A percentile compares a stretch with the other conserved stretches of the same genome.
Conservation (phyloP, 2,888 invertebrate species). For the Trichogramma dendrolimi region DNA sequence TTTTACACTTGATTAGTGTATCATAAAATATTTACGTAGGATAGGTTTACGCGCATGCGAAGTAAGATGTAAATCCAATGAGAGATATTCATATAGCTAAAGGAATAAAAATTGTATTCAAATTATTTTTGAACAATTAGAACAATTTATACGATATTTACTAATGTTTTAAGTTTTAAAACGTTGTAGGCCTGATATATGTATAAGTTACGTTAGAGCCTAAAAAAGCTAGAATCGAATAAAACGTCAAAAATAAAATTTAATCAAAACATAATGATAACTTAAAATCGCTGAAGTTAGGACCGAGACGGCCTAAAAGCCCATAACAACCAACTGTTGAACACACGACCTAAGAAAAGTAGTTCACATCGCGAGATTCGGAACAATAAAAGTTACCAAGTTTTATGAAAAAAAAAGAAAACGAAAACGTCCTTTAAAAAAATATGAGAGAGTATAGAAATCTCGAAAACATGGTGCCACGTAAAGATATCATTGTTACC, state of each 20-base stretch:
- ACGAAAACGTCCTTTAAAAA: conserved; percentile 12
- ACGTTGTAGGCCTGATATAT: no score
- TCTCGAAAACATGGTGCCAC: conserved; percentile 41
- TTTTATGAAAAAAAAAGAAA: conserved; percentile 5
- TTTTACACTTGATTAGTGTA: neutral
- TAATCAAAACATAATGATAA: conserved; percentile 2
- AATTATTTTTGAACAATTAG: no score
- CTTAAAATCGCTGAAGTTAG: conserved; percentile 1
- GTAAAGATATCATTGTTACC: conserved; percentile 42
- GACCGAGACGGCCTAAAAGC: conserved; percentile 2
- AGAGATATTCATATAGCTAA: no score
- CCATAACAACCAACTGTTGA: neutral
- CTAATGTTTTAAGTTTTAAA: no score
- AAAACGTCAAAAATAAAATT: no score
- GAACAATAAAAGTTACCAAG: conserved; percentile 12
- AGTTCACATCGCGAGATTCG: conserved; percentile 7
- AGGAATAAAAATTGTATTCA: no score
- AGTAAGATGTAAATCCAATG: no score
- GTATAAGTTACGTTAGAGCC: no score
- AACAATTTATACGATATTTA: no score
- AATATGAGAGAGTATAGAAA: conserved; percentile 30
- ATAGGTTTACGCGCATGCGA: no score
- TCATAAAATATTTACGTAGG: neutral
- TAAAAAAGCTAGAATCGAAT: no score
- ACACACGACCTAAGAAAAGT: neutral